Base-by-base conservation (phyloP, 2,113 vertebrate species). In the Oostethus manadensis region DNA sequence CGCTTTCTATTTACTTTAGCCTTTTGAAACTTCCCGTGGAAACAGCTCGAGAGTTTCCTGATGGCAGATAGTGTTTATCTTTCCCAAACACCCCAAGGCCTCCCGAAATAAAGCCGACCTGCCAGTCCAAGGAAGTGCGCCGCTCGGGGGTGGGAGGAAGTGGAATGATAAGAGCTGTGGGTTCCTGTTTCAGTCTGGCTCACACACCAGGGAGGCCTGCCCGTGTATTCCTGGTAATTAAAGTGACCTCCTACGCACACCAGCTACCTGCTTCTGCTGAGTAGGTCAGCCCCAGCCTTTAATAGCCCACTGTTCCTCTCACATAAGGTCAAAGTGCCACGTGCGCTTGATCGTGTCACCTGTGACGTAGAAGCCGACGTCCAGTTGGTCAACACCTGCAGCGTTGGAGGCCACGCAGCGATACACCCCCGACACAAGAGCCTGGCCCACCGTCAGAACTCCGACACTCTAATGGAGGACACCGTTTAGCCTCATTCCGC, bases 1-100 rank as follows among this genome's bases (percentile, higher is more conserved):
- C 68, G 58, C 60, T 82, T 91, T 92, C 91, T 97, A 93, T 99
- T 98, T 97, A 98, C 94, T 97, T 96, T 92, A 98, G 92, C 89
- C 91, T 94, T 94, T 94, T 93, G 93, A 96, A 94, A 95, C 93
- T 98, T 99, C 97, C 96, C 88, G 91, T 96, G 94, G 94, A 97
- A 98, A 98, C 89, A 89, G 90, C 93, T 93, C 90, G 85, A 94
- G 94, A 93, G 92, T 95, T 97, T 98, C 96, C 96, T 96, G 96
- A 94, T 95, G 93, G 94, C 92, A 95, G 94, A 96, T 94, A 94
- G 93, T 98, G 94, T 99, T 98, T 98, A 97, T 99, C 94, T 98
- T 97, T 94, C 92, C 91, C 91, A 86, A 96, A 94, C 92, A 94
- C 94, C 94, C 92, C 92, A 91, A 94, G 91, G 91, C 93, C 94